Evolutionary conservation across 1,140 invertebrate species (phyloP).

Genomic region (Cardiocondyla obscurior): DNA sequence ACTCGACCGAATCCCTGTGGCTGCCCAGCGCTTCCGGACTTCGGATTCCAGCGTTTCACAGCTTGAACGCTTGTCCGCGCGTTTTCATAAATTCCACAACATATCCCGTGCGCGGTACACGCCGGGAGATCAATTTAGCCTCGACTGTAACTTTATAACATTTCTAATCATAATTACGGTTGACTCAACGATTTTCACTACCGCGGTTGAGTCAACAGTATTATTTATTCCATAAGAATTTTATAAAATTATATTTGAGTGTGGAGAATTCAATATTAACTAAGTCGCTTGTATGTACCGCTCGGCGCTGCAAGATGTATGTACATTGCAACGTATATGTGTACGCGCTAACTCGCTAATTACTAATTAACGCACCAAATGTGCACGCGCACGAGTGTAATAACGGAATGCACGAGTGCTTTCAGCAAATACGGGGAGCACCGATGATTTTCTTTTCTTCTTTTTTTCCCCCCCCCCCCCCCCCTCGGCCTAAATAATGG

Average conservation of each 20-base stretch:
- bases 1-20: neutral
- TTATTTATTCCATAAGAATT: too few species aligned
- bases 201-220: too few species aligned
- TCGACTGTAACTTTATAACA: too few species aligned
- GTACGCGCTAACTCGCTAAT: constrained; percentile 38
- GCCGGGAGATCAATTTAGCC: too few species aligned
- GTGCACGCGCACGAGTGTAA: constrained; percentile 25
- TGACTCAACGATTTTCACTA: too few species aligned
- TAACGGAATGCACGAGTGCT: neutral
- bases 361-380: constrained; percentile 10
- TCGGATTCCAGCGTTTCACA: neutral
- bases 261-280: neutral
- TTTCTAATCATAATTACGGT: too few species aligned
- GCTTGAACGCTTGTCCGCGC: neutral
- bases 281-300: too few species aligned
- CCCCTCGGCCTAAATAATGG: constrained; percentile 23
- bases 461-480: neutral
- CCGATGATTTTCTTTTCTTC: neutral
- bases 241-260: too few species aligned
- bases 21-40: neutral
- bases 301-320: neutral
- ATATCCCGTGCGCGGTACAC: too few species aligned
- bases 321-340: too few species aligned
- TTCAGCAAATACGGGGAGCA: neutral
- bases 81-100: neutral